phyloP scores from a whole-genome alignment of 2,113 vertebrate species.

The Indicator maculatus region DNA sequence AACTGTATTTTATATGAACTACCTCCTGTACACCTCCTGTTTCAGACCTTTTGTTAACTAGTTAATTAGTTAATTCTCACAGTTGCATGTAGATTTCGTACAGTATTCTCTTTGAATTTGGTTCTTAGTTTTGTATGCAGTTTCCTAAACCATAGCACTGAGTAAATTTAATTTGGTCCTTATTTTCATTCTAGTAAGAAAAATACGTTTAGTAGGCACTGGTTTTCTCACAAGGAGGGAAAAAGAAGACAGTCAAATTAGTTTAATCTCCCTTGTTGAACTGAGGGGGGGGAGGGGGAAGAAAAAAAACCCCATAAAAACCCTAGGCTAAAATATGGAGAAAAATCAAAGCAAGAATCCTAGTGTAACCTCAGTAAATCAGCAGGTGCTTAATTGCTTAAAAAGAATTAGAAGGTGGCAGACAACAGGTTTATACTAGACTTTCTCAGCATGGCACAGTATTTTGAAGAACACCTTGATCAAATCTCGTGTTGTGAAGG shows the following conservation, averaged over 20 bases:
- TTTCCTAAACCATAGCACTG: not conserved
- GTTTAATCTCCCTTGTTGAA: conserved; percentile 48
- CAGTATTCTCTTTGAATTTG: not conserved
- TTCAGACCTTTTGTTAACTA: not conserved
- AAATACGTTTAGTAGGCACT: conserved; percentile 17
- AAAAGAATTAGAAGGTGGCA: conserved; percentile 68
- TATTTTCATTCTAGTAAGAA: not conserved
- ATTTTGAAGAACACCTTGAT: conserved; percentile 70
- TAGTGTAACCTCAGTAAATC: conserved; percentile 50
- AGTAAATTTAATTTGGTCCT: not conserved
- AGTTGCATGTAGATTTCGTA: not conserved
- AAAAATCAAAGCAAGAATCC: conserved; percentile 59
- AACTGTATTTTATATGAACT: not conserved
- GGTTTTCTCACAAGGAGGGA: not conserved
- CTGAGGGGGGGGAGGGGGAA: not conserved
- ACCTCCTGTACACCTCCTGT: not conserved
- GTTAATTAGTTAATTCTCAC: not conserved
- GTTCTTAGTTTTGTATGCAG: not conserved
- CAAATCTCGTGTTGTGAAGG: conserved; percentile 15
- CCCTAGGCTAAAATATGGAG: conserved; percentile 13
- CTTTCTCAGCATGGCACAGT: conserved; percentile 42
- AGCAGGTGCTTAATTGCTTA: conserved; percentile 72
- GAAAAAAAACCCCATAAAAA: not conserved
- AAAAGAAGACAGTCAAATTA: not conserved
- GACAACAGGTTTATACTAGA: conserved; percentile 55